These are phyloP conservation scores for Sipha flava DNA, from an alignment of 1,140 invertebrate species.

Conservation along the genomic window DNA sequence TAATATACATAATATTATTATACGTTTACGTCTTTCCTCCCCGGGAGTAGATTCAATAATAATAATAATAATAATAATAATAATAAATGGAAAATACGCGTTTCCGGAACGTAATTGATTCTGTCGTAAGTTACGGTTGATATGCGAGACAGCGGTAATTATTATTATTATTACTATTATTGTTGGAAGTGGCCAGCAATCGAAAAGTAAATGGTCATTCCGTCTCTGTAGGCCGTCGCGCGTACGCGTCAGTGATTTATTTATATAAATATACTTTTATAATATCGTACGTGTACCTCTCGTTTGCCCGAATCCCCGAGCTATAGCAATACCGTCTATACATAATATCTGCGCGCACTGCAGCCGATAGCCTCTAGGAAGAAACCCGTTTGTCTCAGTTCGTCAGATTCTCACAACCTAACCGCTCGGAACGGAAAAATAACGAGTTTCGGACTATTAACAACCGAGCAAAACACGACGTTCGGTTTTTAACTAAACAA, in stretches of 20 bases:
- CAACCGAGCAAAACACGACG: neutral
- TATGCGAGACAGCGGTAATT: neutral
- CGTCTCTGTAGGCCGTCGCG: too few species aligned
- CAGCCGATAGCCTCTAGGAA: neutral
- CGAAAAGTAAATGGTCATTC: too few species aligned
- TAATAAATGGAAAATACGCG: neutral
- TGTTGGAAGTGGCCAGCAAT: neutral
- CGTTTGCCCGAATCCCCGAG: neutral
- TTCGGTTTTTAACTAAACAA: too few species aligned
- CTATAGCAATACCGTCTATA: too few species aligned
- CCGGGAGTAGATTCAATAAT: too few species aligned
- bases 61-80: too few species aligned
- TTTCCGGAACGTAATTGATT: constrained; percentile 2
- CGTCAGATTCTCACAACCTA: neutral
- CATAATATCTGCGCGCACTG: neutral
- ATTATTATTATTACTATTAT: neutral
- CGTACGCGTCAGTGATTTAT: neutral
- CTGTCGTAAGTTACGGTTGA: neutral
- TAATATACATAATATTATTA: too few species aligned
- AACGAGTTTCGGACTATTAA: neutral
- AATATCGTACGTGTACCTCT: neutral
- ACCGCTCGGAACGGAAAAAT: neutral
- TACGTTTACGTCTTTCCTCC: too few species aligned
- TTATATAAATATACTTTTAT: too few species aligned
- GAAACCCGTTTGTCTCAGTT: neutral